phyloP scores from a whole-genome alignment of 92 coral and sea anemone genomes.

The Galaxea fascicularis region DNA sequence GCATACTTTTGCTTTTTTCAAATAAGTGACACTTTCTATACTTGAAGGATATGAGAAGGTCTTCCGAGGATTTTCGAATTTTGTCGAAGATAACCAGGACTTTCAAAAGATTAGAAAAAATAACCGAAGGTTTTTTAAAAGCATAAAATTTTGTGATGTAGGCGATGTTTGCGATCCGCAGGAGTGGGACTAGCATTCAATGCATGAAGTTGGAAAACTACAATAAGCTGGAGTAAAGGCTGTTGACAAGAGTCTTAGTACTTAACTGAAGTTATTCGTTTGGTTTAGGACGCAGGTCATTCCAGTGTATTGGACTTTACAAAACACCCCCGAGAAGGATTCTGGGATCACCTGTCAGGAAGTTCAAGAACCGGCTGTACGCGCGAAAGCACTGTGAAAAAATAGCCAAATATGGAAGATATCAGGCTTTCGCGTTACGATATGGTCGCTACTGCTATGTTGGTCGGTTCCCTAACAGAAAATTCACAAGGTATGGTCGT shows the following conservation, averaged over 20 bases:
- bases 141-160: no score
- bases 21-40: no score
- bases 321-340: slow-evolving; percentile 2
- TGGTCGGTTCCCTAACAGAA: not conserved
- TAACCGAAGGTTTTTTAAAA: no score
- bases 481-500: slow-evolving; percentile 35
- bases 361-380: not conserved
- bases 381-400: slow-evolving; percentile 35
- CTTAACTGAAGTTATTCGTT: not conserved
- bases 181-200: no score
- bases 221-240: no score
- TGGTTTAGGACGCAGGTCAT: slow-evolving; percentile 20
- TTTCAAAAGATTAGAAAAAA: no score
- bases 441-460: slow-evolving; percentile 30
- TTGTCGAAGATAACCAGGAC: no score
- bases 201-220: no score
- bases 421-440: slow-evolving; percentile 24
- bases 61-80: no score
- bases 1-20: no score
- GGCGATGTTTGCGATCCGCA: no score
- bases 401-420: slow-evolving; percentile 23
- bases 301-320: slow-evolving; percentile 21
- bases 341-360: slow-evolving; percentile 36
- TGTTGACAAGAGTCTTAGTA: not conserved
- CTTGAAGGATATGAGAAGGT: no score